Base-by-base conservation (phyloP, 2,113 vertebrate species). In the Gobius niger region DNA sequence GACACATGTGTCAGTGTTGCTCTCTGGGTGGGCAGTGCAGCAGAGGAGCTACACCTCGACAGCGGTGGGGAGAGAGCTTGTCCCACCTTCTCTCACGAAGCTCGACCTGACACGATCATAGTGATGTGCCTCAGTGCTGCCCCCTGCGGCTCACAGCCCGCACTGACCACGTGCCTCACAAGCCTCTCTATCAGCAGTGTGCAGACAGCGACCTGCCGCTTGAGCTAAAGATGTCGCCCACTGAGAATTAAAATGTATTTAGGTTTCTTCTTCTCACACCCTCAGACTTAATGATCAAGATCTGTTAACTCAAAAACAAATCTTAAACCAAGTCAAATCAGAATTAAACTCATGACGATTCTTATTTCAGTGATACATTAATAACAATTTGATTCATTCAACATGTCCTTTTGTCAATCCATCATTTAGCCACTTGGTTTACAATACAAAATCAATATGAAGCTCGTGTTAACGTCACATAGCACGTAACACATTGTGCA, bases 171-270 rank as follows among this genome's bases (percentile, higher is more conserved):
- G 63, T 50, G 16, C 63, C 54, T 14, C 19, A 65, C 44, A 47
- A 79, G 12, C 9, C 73, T 61, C 57, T 62, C 40, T 88, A 88
- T 89, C 84, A 76, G 42, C 19, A 65, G 68, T 65, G 72, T 80
- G 81, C 81, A 80, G 76, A 59, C 76, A 18, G 64, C 64, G 63
- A 51, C 44, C 60, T n/a, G 4, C 16, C 42, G 40, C 57, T n/a
- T 40, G 13, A 42, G 57, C 56, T 59, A 59, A 59, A 59, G 15
- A 60, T 60, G 57, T 60, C 10, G 10, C 24, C 34, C 15, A 10
- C 53, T 24, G 7, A 13, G 47, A 50, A 50, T 50, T 12, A 14
- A 50, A 14, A 50, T 6, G 24, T 41, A 8, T 60, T 60, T 41
- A n/a, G 57, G 34, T 42, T 60, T 41, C 14, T 34, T 34, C 2